phyloP scores from a whole-genome alignment of 2,797 vertebrate genomes.

The Onychomys torridus region DNA sequence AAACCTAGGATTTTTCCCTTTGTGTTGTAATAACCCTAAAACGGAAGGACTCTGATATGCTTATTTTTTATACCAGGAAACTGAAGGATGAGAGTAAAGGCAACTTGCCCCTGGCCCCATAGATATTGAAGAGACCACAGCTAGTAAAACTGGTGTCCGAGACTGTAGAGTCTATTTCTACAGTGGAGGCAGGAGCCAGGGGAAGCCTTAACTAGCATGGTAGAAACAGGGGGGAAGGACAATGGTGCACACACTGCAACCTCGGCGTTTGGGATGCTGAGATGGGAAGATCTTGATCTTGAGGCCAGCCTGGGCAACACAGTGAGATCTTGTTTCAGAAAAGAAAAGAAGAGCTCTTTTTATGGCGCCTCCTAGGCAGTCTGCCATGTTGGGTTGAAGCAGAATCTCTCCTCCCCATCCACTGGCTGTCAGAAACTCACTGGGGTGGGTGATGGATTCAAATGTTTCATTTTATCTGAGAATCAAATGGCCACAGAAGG shows the following conservation, averaged over 20 bases:
- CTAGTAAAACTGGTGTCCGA: not conserved
- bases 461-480: no score
- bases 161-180: not conserved
- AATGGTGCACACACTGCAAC: not conserved
- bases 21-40: not conserved
- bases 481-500: not conserved
- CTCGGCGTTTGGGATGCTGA: not conserved
- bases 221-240: not conserved
- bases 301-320: not conserved
- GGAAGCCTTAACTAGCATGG: not conserved
- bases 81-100: not conserved
- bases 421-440: not conserved
- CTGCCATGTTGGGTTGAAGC: not conserved
- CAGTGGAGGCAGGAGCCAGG: not conserved
- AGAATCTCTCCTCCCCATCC: not conserved
- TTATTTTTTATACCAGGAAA: slow-evolving; percentile 33
- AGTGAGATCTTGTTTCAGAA: not conserved
- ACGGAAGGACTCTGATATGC: not conserved
- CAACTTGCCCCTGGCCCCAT: not conserved
- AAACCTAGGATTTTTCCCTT: slow-evolving; percentile 11
- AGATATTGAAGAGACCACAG: not conserved
- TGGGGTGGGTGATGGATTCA: not conserved
- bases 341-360: not conserved
- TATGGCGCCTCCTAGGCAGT: not conserved
- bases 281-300: not conserved